A percentile compares a stretch with the other conserved stretches of the same genome.
These are phyloP conservation scores for Lasioglossum lativentre DNA, from an alignment of 2,888 invertebrate genomes.

Conservation along the genomic window DNA sequence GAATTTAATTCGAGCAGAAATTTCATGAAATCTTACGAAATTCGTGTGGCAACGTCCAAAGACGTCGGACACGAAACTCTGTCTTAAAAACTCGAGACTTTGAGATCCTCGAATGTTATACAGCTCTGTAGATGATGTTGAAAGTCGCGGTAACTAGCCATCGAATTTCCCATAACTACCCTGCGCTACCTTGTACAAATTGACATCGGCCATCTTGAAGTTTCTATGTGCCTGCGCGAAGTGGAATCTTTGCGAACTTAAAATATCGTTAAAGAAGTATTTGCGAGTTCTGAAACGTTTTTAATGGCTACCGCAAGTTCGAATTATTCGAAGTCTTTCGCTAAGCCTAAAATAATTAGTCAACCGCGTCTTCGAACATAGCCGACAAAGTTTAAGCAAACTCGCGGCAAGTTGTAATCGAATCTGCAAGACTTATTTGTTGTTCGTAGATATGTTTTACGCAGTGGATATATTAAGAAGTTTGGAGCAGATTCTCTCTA, in stretches of 20 bases:
- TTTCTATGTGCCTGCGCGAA: neutral
- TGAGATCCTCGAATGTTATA: neutral
- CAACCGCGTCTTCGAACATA: neutral
- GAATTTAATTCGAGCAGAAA: neutral
- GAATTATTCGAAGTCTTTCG: neutral
- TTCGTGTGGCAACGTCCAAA: neutral
- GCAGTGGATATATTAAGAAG: no score
- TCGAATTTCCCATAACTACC: neutral
- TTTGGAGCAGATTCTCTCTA: no score
- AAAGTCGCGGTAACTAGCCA: neutral
- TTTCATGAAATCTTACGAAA: neutral
- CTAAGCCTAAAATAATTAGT: neutral
- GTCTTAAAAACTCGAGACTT: neutral
- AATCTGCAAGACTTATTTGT: neutral
- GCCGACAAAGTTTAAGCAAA: neutral
- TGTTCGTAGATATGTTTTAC: no score
- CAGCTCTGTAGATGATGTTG: neutral
- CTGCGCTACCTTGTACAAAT: neutral
- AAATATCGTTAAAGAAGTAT: neutral
- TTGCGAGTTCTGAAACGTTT: neutral
- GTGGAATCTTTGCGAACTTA: neutral
- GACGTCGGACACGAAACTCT: neutral
- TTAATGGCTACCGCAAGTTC: neutral
- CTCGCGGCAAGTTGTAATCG: neutral
- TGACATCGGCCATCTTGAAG: neutral